A percentile compares a stretch with the other conserved stretches of the same genome.
These are phyloP conservation scores for Aphis gossypii DNA, from an alignment of 1,140 invertebrate genomes.

Conservation along the genomic window DNA sequence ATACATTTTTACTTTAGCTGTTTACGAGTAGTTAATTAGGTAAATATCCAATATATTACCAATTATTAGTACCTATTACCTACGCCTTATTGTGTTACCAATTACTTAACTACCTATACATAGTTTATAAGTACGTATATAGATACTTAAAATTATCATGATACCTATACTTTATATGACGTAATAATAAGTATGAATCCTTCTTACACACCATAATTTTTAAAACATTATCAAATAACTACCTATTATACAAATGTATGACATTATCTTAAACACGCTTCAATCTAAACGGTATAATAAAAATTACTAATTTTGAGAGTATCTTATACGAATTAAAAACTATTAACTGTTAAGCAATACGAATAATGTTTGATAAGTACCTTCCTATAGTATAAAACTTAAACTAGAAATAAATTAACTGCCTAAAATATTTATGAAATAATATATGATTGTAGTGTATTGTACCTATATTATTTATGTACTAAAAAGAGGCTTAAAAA, in stretches of 20 bases:
- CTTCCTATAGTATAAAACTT: neutral
- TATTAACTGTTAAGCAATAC: neutral
- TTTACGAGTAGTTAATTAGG: neutral
- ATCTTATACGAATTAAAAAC: neutral
- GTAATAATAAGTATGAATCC: neutral
- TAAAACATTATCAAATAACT: neutral
- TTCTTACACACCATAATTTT: neutral
- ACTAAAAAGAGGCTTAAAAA: neutral
- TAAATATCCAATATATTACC: too few species aligned
- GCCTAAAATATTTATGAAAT: neutral
- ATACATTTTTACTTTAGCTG: neutral
- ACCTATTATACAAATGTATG: neutral
- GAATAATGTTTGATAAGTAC: neutral
- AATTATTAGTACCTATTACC: too few species aligned
- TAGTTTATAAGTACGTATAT: neutral
- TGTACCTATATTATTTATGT: neutral
- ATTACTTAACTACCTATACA: neutral
- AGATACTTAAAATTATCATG: neutral
- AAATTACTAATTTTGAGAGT: neutral
- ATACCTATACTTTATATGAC: neutral
- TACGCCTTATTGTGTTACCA: too few species aligned
- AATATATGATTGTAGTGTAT: neutral
- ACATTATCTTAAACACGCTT: neutral
- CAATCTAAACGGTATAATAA: neutral
- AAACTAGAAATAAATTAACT: neutral